Evolutionary conservation across 2,888 invertebrate genomes (phyloP).

Genomic region (Timandra comae): DNA sequence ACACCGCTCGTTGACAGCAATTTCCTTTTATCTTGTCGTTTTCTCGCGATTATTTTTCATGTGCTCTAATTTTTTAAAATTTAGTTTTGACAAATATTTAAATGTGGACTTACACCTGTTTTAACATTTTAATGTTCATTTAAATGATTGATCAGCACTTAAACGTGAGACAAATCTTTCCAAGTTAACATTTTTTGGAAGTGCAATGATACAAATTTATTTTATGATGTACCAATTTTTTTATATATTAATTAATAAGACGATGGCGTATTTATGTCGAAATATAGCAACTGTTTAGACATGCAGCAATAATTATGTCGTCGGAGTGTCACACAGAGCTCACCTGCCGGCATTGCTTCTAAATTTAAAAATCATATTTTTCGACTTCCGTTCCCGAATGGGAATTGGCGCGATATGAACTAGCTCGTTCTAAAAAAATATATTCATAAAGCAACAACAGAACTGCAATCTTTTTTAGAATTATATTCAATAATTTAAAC

Average conservation of each 20-base stretch:
- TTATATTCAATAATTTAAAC: too few species aligned
- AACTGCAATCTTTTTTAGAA: too few species aligned
- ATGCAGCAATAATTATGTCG: slow-evolving; percentile 25
- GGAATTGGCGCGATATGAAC: slow-evolving; percentile 62
- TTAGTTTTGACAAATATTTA: slow-evolving; percentile 44
- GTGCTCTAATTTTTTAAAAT: slow-evolving; percentile 35
- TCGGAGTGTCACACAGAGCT: slow-evolving; percentile 49
- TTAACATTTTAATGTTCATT: slow-evolving; percentile 9
- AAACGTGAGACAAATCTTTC: slow-evolving; percentile 4
- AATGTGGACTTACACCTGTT: slow-evolving; percentile 21
- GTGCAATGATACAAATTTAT: slow-evolving; percentile 9
- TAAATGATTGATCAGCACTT: slow-evolving; percentile 4
- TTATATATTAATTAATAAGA: slow-evolving; percentile 50
- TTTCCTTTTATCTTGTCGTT: slow-evolving; percentile 61
- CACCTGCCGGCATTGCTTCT: slow-evolving; percentile 67
- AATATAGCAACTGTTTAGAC: slow-evolving; percentile 24
- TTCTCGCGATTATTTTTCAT: slow-evolving; percentile 44
- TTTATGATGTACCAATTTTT: slow-evolving; percentile 26
- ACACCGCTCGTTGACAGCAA: slow-evolving; percentile 59
- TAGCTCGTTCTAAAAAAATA: slow-evolving; percentile 19
- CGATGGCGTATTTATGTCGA: slow-evolving; percentile 40
- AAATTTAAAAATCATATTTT: slow-evolving; percentile 73
- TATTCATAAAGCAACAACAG: too few species aligned
- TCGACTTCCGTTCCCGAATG: slow-evolving; percentile 71
- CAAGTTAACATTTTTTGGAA: slow-evolving; percentile 8